Percentiles rank a stretch among this genome's conserved stretches.
These are phyloP conservation scores for Heterodera carotae DNA, from an alignment of 1,140 invertebrate genomes.

Conservation along the genomic window DNA sequence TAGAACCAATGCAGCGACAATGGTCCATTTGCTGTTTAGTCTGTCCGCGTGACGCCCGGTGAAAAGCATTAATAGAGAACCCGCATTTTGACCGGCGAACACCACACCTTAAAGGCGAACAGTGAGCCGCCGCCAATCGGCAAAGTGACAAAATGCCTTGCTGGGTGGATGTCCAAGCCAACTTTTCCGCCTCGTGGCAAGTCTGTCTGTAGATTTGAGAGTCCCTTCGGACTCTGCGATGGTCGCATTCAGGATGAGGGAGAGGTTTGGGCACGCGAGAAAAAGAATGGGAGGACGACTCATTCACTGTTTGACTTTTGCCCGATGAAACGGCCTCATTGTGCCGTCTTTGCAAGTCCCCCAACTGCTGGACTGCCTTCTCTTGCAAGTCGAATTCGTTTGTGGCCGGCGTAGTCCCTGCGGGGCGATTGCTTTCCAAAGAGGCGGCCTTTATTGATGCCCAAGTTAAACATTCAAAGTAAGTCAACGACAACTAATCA, in stretches of 20 bases:
- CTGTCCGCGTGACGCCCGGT: slow-evolving; percentile 61
- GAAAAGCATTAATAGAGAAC: slow-evolving; percentile 57
- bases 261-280: background rate
- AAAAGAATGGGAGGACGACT: background rate
- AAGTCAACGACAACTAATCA: no score
- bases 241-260: background rate
- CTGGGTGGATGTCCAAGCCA: slow-evolving; percentile 55
- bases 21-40: slow-evolving; percentile 62
- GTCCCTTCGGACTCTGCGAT: slow-evolving; percentile 1
- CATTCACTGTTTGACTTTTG: background rate
- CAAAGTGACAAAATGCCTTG: slow-evolving; percentile 37
- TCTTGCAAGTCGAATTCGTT: no score
- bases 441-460: no score
- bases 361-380: no score
- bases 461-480: no score
- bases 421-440: background rate
- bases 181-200: slow-evolving; percentile 46
- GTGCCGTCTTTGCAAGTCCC: background rate
- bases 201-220: slow-evolving; percentile 35
- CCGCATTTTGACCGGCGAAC: slow-evolving; percentile 62
- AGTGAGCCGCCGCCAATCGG: background rate
- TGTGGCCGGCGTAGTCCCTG: no score
- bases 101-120: slow-evolving; percentile 50
- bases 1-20: slow-evolving; percentile 50
- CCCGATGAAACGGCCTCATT: background rate